These are phyloP conservation scores for Thera britannica DNA, from an alignment of 2,888 invertebrate species.

Conservation along the genomic window DNA sequence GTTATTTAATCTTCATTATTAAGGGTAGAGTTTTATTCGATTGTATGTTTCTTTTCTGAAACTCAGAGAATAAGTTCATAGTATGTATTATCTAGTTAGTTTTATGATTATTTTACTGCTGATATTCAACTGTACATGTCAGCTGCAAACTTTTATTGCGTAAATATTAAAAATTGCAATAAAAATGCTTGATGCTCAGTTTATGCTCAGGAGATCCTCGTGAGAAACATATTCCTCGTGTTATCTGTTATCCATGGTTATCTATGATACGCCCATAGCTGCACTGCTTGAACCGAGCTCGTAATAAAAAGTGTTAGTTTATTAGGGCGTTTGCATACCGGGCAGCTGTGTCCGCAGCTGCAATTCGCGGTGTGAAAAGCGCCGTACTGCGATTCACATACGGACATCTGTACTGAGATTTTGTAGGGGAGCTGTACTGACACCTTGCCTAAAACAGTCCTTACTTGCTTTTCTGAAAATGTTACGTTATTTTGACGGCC, in stretches of 20 bases:
- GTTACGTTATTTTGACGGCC: background rate
- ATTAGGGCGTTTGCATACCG: constrained; percentile 82
- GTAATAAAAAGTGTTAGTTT: constrained; percentile 79
- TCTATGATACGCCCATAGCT: constrained; percentile 41
- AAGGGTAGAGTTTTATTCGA: no score
- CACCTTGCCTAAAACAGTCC: constrained; percentile 63
- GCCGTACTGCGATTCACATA: constrained; percentile 74
- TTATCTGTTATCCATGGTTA: constrained; percentile 40
- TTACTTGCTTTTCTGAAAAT: constrained; percentile 37
- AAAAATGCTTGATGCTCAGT: constrained; percentile 13
- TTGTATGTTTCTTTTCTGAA: no score
- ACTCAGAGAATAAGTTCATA: no score
- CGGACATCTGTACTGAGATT: constrained; percentile 57
- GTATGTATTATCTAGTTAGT: no score
- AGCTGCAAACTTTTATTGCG: no score
- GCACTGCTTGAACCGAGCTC: constrained; percentile 33
- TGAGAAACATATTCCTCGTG: constrained; percentile 28
- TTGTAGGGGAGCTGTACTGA: constrained; percentile 61
- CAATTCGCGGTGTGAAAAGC: constrained; percentile 76
- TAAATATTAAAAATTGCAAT: constrained; percentile 8
- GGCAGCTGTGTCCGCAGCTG: constrained; percentile 75
- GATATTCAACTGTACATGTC: no score
- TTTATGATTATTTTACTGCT: no score
- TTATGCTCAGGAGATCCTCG: constrained; percentile 17
- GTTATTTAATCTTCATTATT: no score